Evolutionary conservation across 2,797 vertebrate genomes (phyloP), one percentile per base, ranked within the genome.

Genomic region (Dipus sagitta): DNA sequence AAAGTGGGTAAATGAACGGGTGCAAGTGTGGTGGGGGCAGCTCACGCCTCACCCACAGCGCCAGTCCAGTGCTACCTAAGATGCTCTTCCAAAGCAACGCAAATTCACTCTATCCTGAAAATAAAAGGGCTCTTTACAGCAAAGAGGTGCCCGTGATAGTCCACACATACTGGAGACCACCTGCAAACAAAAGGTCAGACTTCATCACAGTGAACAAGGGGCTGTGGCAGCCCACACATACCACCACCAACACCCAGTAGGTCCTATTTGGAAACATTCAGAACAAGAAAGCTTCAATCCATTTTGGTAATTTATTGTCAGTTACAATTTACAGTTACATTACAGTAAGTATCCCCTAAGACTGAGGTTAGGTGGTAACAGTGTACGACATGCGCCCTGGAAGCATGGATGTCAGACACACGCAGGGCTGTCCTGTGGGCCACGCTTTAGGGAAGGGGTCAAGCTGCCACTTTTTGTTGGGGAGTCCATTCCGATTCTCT

Each of bases 61-160:
- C 28, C 2, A 32, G 12, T 14, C 9, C 30, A 58, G 3, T 58
- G 54, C 13, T 17, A 28, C 71, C 52, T 38, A 64, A 52, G 70
- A 60, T 6, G 12, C 52, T 26, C 0, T 2, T 54, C 21, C 88
- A 91, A 94, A 92, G 74, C 1, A 96, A 95, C 2, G 93, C n/a
- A 94, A 95, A 75, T 68, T 65, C 90, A 70, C 26, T 32, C 26
- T 78, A 10, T 6, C 24, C 26, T 95, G 78, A 68, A 83, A 97
- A 97, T 96, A 94, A 70, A 87, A 86, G 72, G 84, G 65, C 96
- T 72, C 97, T 92, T 94, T 86, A 95, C 2, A 88, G 67, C 42
- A 64, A 94, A 94, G 88, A 83, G 64, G 15, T 62, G n/a, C 54
- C 54, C 14, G 23, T 0, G 30, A 14, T 15, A 34, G 23, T 28